These are phyloP conservation scores for Nesidiocoris tenuis DNA, from an alignment of 2,888 invertebrate genomes.

Conservation along the genomic window DNA sequence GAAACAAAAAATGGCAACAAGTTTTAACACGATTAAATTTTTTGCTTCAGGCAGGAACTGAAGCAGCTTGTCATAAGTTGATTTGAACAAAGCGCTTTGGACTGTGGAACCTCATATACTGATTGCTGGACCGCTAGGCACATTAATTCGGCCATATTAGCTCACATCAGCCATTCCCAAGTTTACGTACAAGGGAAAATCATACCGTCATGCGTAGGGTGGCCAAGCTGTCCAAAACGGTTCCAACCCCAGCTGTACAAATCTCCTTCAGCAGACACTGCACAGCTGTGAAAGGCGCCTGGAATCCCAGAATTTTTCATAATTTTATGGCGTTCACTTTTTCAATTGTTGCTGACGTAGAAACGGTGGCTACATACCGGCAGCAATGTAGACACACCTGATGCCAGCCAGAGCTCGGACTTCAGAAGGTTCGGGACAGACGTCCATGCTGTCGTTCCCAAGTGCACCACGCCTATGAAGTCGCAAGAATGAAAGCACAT, in stretches of 20 bases:
- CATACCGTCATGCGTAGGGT: constrained; percentile 28
- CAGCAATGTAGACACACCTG: constrained; percentile 66
- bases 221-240: constrained; percentile 79
- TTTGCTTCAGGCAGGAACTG: too few relatives aligned
- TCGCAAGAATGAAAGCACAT: too few relatives aligned
- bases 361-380: constrained; percentile 52
- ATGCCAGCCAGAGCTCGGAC: constrained; percentile 76
- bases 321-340: too few relatives aligned
- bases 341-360: not conserved
- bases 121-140: too few relatives aligned
- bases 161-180: too few relatives aligned
- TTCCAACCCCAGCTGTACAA: constrained; percentile 92
- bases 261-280: constrained; percentile 75
- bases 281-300: constrained; percentile 86
- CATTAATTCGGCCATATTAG: too few relatives aligned
- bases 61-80: too few relatives aligned
- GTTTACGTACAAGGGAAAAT: not conserved
- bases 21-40: too few relatives aligned
- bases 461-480: constrained; percentile 79
- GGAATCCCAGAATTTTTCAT: too few relatives aligned
- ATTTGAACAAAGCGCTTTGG: too few relatives aligned
- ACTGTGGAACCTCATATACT: too few relatives aligned
- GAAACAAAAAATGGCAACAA: constrained; percentile 1
- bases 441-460: constrained; percentile 72
- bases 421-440: constrained; percentile 63